Conservation (phyloP, 2,888 invertebrate genomes). For the Gortyna flavago region DNA sequence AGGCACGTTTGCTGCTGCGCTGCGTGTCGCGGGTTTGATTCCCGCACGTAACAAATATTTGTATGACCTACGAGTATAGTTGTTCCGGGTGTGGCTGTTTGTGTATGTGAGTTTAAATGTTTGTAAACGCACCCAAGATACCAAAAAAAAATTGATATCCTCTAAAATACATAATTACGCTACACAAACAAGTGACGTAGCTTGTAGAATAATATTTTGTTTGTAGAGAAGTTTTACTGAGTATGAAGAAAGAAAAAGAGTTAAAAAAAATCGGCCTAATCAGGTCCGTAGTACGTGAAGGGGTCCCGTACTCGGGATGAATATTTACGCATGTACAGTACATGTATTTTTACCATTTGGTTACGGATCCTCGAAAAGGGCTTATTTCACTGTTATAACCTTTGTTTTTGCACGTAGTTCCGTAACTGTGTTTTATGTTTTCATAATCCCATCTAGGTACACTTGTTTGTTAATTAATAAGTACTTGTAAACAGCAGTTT, state of each 20-base stretch:
- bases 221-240: background rate
- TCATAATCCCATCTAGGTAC: slow-evolving; percentile 13
- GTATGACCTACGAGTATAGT: too few relatives aligned
- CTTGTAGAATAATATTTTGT: background rate
- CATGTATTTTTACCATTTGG: background rate
- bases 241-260: background rate
- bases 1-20: too few relatives aligned
- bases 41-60: too few relatives aligned
- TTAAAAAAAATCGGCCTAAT: background rate
- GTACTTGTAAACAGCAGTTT: slow-evolving; percentile 31
- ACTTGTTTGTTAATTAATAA: slow-evolving; percentile 37
- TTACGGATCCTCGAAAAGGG: background rate
- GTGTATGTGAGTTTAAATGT: too few relatives aligned
- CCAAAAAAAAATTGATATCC: too few relatives aligned
- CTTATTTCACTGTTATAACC: background rate
- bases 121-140: too few relatives aligned
- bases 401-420: background rate
- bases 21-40: too few relatives aligned
- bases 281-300: too few relatives aligned
- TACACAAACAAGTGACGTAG: background rate
- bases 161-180: background rate
- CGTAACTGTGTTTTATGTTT: slow-evolving; percentile 1
- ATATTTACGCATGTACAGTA: background rate
- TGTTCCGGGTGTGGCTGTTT: too few relatives aligned
- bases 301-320: background rate